Base-by-base conservation (phyloP, 2,888 invertebrate species). In the Peribatodes rhomboidaria region DNA sequence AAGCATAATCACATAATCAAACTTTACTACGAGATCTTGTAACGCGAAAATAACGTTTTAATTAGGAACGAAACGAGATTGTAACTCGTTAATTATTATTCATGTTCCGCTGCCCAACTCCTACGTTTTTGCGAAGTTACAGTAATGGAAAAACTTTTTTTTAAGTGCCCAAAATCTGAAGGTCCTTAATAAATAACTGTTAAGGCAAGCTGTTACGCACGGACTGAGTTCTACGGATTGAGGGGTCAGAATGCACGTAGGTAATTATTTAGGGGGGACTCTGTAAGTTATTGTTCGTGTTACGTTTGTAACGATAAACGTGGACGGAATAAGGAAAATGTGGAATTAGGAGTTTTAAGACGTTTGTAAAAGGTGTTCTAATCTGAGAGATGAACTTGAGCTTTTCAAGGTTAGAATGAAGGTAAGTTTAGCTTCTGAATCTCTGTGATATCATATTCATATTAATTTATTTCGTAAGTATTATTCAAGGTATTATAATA, bases 201-300 rank as follows among this genome's bases (percentile, higher is more conserved):
- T 84, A 84, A 81, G 76, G 85, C 90, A 90, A 90, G 90, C 90
- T 92, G 92, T 90, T 92, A 87, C 92, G 93, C 92, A 91, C 91
- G 91, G 79, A 73, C 82, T 80, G 80, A 81, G 78, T 83, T 78
- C 74, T 77, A 83, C 68, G 80, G 83, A 83, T 84, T 80, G 83
- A 80, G 84, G 84, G 90, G 90, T 88, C 88, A 85, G 80, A 76
- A 73, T 76, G 82, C 91, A 91, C 89, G 89, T 89, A 88, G 85
- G 84, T 90, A 90, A 92, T 91, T 90, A 88, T 90, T 89, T 87
- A 84, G 82, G 31, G n/a, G 55, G n/a, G 79, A 80, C 82, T 76
- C 76, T 71, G 71, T 73, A 78, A 82, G 78, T 72, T 77, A 79
- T 80, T 83, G 80, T 73, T 68, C 61, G 47, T 81, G 82, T 82